Evolutionary conservation across 1,140 invertebrate genomes (phyloP), one percentile per base, ranked within the genome.

Genomic region (Calephelis virginiensis): DNA sequence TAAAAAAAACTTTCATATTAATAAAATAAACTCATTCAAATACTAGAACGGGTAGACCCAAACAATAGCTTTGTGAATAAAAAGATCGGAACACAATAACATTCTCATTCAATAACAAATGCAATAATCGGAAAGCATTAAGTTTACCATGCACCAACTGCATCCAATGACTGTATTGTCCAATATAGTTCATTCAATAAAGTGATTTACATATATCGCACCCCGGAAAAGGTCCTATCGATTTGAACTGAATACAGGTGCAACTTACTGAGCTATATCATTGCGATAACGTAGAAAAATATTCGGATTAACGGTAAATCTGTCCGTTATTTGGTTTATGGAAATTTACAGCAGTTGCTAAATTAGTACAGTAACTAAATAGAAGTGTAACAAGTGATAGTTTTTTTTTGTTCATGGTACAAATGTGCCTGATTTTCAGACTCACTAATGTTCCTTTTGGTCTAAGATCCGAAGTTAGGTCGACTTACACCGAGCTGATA

Each of bases 201-300:
- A 74, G 77, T 80, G 78, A 82, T 82, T 82, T 79, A 82, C 80
- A 82, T 80, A 80, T 75, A 80, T 78, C 72, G 74, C 65, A 49
- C 66, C 45, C 64, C 45, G 66, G 56, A 75, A 80, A 81, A 76
- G 72, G 71, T 75, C 66, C 68, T 69, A 17, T 61, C 60, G 60
- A 61, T 45, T 45, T 43, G 17, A 17, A 3, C 17, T 17, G 50
- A 14, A 17, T 53, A 28, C 50, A 53, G 17, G 50, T 53, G 50
- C 50, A 53, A 53, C 50, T 53, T 53, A 53, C 50, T 8, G 14
- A 53, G 10, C 50, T 53, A 53, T 10, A 53, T 43, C 8, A 43
- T 53, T 53, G 50, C 17, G 17, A 17, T 17, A 17, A 17, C 17
- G 17, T 53, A 17, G 13, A 17, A 53, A 9, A 1, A 17, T 17